Conservation (phyloP, 2,113 vertebrate species). For the Nycticorax nycticorax region DNA sequence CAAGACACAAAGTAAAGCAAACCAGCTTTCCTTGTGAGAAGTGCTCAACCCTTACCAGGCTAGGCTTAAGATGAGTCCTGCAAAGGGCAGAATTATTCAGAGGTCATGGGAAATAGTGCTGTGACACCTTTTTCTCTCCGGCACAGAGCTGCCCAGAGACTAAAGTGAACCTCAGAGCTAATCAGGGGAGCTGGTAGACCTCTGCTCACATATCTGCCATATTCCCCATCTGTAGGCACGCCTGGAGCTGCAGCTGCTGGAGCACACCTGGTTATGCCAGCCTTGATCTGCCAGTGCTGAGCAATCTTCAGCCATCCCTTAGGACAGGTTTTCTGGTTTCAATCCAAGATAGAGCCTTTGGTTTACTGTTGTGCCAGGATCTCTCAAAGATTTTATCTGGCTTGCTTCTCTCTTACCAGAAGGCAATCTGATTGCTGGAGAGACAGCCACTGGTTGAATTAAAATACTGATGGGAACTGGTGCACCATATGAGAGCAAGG, state of each 20-base stretch:
- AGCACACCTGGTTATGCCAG: neutral
- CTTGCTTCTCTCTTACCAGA: neutral
- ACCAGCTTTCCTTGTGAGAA: neutral
- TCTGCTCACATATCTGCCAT: neutral
- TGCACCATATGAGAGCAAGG: fast-evolving
- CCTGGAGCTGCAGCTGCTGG: neutral
- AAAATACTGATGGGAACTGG: fast-evolving
- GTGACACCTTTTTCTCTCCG: neutral
- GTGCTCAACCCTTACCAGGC: neutral
- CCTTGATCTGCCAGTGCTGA: neutral
- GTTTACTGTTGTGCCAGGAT: neutral
- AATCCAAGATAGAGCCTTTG: neutral
- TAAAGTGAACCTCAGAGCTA: neutral
- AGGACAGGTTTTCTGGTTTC: neutral
- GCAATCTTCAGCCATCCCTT: neutral
- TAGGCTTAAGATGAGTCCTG: neutral
- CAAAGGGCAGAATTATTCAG: neutral
- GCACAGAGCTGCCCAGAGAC: neutral
- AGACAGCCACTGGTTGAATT: neutral
- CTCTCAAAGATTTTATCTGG: neutral
- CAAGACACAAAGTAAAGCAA: neutral
- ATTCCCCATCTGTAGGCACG: neutral
- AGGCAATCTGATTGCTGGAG: neutral
- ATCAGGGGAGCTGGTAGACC: neutral
- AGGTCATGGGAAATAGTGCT: neutral